Base-by-base conservation (phyloP, 1,140 invertebrate genomes). In the Ceratina australensis region DNA sequence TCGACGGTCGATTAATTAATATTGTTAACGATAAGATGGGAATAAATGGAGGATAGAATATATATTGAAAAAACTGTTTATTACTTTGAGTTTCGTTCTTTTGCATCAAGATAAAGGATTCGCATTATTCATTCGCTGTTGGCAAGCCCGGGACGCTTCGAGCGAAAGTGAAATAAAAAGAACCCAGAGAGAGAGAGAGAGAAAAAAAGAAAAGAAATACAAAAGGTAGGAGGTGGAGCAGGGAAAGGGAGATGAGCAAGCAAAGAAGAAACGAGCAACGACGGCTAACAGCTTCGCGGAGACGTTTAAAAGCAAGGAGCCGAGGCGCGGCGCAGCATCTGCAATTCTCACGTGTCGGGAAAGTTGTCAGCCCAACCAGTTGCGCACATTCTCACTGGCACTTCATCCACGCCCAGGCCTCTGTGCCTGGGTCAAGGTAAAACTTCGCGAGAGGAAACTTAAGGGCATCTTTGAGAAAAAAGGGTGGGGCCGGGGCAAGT, bases 311-410 rank as follows among this genome's bases (percentile, higher is more conserved):
- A 78, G 76, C 68, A 72, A 54, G 63, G 20, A 22, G 33, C 33
- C 52, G 71, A 20, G 61, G 72, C 42, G 33, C 33, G 61, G 72
- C 42, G 33, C 33, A 75, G 72, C 78, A 79, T 79, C 78, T 79
- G 78, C 72, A 79, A 75, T 79, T 79, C 78, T 79, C 78, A 79
- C 78, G 78, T 79, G 78, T 79, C 78, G 72, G 78, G 47, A 79
- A 79, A 79, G 72, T 79, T 79, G 72, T 75, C 63, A 33, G 72
- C 72, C 33, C 78, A 80, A 80, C 78, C 78, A 80, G 78, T 80
- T 77, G 78, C 78, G 78, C 73, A 16, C 52, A 80, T 80, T 80
- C 78, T 77, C 78, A 80, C 78, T 77, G 78, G 5, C 73, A 77
- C 66, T 80, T 74, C 72, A 76, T 61, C 22, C 22, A 15, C 10